phyloP scores from a whole-genome alignment of 2,888 invertebrate genomes.

The Melangyna quadrimaculata region DNA sequence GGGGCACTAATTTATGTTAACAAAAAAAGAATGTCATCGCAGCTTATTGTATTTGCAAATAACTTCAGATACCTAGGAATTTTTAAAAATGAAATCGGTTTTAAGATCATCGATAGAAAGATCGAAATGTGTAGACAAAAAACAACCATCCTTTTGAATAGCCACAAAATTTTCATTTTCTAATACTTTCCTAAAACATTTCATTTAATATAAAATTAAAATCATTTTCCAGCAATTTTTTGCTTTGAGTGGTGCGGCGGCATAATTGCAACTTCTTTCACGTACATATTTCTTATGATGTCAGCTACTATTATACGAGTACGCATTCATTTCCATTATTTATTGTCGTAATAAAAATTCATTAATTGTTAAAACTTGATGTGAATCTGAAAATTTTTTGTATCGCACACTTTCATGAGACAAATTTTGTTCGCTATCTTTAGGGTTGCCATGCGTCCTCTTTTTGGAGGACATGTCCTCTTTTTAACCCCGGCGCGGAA shows the following conservation, averaged over 20 bases:
- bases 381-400: not conserved
- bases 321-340: not conserved
- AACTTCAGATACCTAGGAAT: too few species aligned
- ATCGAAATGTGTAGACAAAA: too few species aligned
- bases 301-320: not conserved
- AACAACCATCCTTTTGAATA: too few species aligned
- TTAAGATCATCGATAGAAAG: too few species aligned
- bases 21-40: too few species aligned
- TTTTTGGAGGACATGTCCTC: too few species aligned
- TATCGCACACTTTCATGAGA: not conserved
- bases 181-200: not conserved
- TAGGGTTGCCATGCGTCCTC: too few species aligned
- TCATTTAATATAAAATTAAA: not conserved
- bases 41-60: too few species aligned
- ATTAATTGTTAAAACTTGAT: conserved; percentile 4
- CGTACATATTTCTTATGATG: conserved; percentile 9
- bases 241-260: not conserved
- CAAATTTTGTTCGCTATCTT: not conserved
- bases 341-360: not conserved
- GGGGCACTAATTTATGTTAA: too few species aligned
- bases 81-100: too few species aligned
- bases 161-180: too few species aligned
- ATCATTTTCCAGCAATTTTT: not conserved
- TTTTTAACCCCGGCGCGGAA: too few species aligned
- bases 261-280: not conserved